phyloP scores from a whole-genome alignment of 2,797 vertebrate genomes.

The Hydrocynus forskahlii region DNA sequence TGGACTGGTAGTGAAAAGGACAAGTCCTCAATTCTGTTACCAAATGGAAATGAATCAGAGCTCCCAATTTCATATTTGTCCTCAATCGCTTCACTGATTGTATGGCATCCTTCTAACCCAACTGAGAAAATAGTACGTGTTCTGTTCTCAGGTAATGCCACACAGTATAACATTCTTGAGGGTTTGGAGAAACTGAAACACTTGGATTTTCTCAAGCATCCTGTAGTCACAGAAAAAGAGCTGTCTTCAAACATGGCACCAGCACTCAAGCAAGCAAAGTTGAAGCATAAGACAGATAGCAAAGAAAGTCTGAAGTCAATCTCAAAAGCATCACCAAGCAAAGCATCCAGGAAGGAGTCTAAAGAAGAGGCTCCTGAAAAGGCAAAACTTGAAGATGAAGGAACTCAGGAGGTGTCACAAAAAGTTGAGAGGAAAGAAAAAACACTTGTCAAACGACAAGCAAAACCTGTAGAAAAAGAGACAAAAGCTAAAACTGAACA shows the following conservation, averaged over 20 bases:
- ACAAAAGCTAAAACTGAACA: slow-evolving; percentile 80
- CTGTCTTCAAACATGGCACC: slow-evolving; percentile 79
- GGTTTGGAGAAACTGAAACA: slow-evolving; percentile 97
- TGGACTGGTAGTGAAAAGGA: slow-evolving; percentile 93
- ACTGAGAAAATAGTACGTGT: slow-evolving; percentile 94
- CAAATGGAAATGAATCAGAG: slow-evolving; percentile 91
- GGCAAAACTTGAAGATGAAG: slow-evolving; percentile 74
- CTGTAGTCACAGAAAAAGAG: slow-evolving; percentile 89
- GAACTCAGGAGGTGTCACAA: slow-evolving; percentile 78
- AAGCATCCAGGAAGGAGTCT: slow-evolving; percentile 85
- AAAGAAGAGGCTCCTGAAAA: slow-evolving; percentile 86
- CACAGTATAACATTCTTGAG: slow-evolving; percentile 92
- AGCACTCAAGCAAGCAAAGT: slow-evolving; percentile 88
- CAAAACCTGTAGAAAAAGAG: slow-evolving; percentile 83
- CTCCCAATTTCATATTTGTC: slow-evolving; percentile 90
- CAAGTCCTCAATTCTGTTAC: slow-evolving; percentile 86
- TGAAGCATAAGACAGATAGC: slow-evolving; percentile 92
- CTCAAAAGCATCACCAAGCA: slow-evolving; percentile 83
- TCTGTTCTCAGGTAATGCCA: slow-evolving; percentile 94
- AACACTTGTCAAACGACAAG: slow-evolving; percentile 77
- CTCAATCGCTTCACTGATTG: slow-evolving; percentile 93
- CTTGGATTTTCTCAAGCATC: slow-evolving; percentile 93
- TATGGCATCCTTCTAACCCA: slow-evolving; percentile 97
- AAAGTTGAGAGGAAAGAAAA: slow-evolving; percentile 93
- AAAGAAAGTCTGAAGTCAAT: slow-evolving; percentile 92